Percentiles rank a stretch among this genome's conserved stretches.
Conservation (phyloP, 2,888 invertebrate species). For the Noctua pronuba region DNA sequence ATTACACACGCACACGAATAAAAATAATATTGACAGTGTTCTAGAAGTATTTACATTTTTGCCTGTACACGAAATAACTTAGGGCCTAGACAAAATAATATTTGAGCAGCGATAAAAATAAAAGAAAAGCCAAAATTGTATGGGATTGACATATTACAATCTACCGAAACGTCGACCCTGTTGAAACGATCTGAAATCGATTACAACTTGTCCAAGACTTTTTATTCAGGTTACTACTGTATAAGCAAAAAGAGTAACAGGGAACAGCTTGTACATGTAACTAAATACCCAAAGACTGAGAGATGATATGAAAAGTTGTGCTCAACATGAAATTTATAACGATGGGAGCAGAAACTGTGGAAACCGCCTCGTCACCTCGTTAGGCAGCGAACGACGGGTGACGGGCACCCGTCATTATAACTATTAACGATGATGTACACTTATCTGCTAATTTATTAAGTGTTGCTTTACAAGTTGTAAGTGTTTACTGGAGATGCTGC, state of each 20-base stretch:
- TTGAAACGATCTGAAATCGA: background rate
- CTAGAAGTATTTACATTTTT: background rate
- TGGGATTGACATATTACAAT: background rate
- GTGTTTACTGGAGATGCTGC: slow-evolving; percentile 28
- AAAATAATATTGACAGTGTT: background rate
- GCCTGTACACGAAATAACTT: background rate
- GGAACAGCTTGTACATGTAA: background rate
- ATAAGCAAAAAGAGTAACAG: background rate
- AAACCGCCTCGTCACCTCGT: slow-evolving; percentile 56
- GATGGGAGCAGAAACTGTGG: slow-evolving; percentile 27
- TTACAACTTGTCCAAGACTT: background rate
- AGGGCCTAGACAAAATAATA: background rate
- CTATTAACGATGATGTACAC: slow-evolving; percentile 54
- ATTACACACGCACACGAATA: background rate
- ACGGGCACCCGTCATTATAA: slow-evolving; percentile 46
- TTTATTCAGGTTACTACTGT: background rate
- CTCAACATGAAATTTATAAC: slow-evolving; percentile 23
- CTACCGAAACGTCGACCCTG: background rate
- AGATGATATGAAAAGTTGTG: slow-evolving; percentile 26
- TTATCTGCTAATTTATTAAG: slow-evolving; percentile 46
- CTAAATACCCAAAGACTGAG: background rate
- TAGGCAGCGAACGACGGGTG: slow-evolving; percentile 34
- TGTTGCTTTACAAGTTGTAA: slow-evolving; percentile 11
- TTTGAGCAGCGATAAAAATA: background rate
- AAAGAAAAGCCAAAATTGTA: background rate